Base-by-base conservation (phyloP, 2,113 vertebrate genomes). In the Zapus hudsonius region DNA sequence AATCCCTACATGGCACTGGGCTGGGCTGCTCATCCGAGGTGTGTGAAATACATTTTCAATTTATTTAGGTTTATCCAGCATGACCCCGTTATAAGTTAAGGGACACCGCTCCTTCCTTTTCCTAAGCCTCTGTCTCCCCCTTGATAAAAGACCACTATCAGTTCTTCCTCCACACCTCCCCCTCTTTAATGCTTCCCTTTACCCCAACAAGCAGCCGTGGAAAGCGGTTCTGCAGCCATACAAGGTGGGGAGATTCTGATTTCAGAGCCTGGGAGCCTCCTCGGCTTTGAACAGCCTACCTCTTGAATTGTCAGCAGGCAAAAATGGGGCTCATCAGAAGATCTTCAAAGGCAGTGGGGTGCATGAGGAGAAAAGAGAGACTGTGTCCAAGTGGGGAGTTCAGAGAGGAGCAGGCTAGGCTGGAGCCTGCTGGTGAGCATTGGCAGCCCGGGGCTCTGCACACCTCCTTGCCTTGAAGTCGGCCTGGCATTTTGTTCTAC, bases 401-500 rank as follows among this genome's bases (percentile, higher is more conserved):
- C 9, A 22, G 75, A 86, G 83, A 61, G 36, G 73, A 59, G 66
- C 81, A 61, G n/a, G 44, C 38, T 1, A 0, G 69, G 47, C 42
- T 11, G 33, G 79, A 55, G 55, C 33, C 75, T 2, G 29, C 72
- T 55, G 63, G 44, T 1, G 1, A 9, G n/a, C 55, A 57, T 40
- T 64, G 1, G 2, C 38, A 69, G 67, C 85, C 87, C 3, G 19
- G 89, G 70, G 93, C 93, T 83, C 79, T 52, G 61, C 74, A 27
- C 69, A 85, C 82, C 55, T 76, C 87, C 40, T 61, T 1, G 92
- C 93, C 97, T 97, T 95, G 96, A 97, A 97, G 97, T 97, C 92
- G 25, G 95, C 97, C 95, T 92, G 96, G 97, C 89, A 1, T 97
- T 98, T 98, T 97, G 97, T 97, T 98, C 97, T 96, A 86, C 97